These are phyloP conservation scores for Stigmatopora argus DNA, from an alignment of 2,113 vertebrate species.

Conservation along the genomic window DNA sequence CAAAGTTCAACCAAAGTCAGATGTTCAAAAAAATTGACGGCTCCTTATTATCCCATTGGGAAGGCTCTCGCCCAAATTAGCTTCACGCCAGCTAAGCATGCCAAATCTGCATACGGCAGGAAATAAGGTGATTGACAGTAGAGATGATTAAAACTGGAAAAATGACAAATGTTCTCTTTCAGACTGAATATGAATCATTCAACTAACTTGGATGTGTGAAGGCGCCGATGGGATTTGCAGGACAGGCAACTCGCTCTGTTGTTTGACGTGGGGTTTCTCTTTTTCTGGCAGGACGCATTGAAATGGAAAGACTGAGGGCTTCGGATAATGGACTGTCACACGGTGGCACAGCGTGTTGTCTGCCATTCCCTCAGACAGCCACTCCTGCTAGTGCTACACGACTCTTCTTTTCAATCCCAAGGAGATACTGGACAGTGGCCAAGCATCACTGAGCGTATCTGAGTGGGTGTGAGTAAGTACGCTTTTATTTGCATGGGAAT, in stretches of 20 bases:
- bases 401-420: constrained; percentile 48
- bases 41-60: not conserved
- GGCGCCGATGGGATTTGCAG: constrained; percentile 25
- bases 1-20: not conserved
- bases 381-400: constrained; percentile 47
- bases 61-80: not conserved
- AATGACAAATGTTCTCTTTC: constrained; percentile 35
- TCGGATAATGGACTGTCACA: constrained; percentile 60
- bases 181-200: constrained; percentile 41
- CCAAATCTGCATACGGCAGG: constrained; percentile 21
- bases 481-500: constrained; percentile 49
- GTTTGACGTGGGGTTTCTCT: constrained; percentile 29
- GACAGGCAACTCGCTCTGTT: constrained; percentile 45
- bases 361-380: constrained; percentile 51
- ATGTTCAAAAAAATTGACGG: not conserved
- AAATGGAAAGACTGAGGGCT: constrained; percentile 50
- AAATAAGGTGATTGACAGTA: constrained; percentile 45
- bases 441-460: constrained; percentile 47
- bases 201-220: constrained; percentile 30
- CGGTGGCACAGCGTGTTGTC: constrained; percentile 43
- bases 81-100: constrained; percentile 17
- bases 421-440: constrained; percentile 51
- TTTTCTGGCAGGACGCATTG: constrained; percentile 51
- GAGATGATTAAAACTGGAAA: constrained; percentile 55
- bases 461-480: constrained; percentile 29